Base-by-base conservation (phyloP, 2,888 invertebrate species). In the Latrodectus hesperus region DNA sequence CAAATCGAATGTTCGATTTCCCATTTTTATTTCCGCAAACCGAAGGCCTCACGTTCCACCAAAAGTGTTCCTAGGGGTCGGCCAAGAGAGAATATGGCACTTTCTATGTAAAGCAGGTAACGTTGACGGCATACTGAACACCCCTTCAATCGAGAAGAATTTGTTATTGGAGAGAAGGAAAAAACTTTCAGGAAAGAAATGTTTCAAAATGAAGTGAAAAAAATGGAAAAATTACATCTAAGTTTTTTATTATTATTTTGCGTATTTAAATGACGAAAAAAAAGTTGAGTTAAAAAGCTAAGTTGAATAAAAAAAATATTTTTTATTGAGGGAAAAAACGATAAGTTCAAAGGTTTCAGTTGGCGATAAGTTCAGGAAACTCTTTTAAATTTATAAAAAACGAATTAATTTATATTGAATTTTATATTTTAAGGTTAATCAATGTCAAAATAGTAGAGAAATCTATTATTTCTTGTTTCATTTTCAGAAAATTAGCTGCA, bases 81-180 rank as follows among this genome's bases (percentile, higher is more conserved):
- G 60, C 60, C n/a, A 60, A 60, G 60, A 60, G 60, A 26, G 74
- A 85, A 79, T 79, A 75, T 75, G 64, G 79, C 85, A 79, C 85
- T 85, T 85, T 85, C 85, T 79, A 85, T 85, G 85, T 85, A 79
- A 85, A 85, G 68, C 79, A 85, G 85, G 79, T n/a, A 38, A 68
- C 79, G 70, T 64, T 26, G 10, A 9, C 38, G 68, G 79, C 79
- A 85, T 85, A 85, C 79, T 67, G 72, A 84, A 65, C 38, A 70
- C 72, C 70, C 68, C 64, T 65, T 72, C 72, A 52, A 77, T 83
- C 64, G 75, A 71, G 71, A 72, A 55, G 78, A 71, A 67, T 73
- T 84, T 64, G 84, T 78, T 84, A 76, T 65, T 60, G 64, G 38
- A 71, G 49, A 26, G 67, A 55, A 71, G 64, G 52, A 55, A 17